A percentile compares a stretch with the other conserved stretches of the same genome.
phyloP scores from a whole-genome alignment of 2,888 invertebrate species.

The Euzetes globulus region DNA sequence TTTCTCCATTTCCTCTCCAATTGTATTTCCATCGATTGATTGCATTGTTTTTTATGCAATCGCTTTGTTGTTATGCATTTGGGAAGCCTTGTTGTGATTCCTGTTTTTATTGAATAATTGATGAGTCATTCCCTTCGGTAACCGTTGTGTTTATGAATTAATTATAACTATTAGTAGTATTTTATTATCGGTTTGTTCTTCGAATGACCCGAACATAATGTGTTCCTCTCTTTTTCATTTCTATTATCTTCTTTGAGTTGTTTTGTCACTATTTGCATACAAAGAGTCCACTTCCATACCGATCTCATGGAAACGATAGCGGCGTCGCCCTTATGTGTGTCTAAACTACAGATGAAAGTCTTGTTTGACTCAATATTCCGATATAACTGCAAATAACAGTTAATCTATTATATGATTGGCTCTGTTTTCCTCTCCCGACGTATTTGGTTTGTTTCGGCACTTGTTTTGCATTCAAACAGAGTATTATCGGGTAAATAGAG shows the following conservation, averaged over 20 bases:
- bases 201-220: too few species aligned
- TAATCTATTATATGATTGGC: constrained; percentile 5
- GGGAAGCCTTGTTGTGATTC: neutral
- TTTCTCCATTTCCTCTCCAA: neutral
- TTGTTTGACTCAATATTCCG: constrained; percentile 5
- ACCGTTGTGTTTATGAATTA: neutral
- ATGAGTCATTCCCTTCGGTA: neutral
- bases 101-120: constrained; percentile 9
- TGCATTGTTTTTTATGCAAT: neutral
- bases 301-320: neutral
- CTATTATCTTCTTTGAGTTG: neutral
- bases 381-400: constrained; percentile 20
- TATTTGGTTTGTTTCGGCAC: constrained; percentile 20
- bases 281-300: neutral
- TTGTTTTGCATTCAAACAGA: neutral
- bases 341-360: constrained; percentile 1
- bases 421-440: neutral
- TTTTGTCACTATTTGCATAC: neutral
- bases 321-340: neutral
- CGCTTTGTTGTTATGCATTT: neutral
- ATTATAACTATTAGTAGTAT: neutral
- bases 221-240: neutral
- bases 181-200: neutral
- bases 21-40: neutral
- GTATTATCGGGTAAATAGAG: constrained; percentile 13